Evolutionary conservation across 2,113 vertebrate species (phyloP), one percentile per base, ranked within the genome.

Genomic region (Picathartes gymnocephalus): DNA sequence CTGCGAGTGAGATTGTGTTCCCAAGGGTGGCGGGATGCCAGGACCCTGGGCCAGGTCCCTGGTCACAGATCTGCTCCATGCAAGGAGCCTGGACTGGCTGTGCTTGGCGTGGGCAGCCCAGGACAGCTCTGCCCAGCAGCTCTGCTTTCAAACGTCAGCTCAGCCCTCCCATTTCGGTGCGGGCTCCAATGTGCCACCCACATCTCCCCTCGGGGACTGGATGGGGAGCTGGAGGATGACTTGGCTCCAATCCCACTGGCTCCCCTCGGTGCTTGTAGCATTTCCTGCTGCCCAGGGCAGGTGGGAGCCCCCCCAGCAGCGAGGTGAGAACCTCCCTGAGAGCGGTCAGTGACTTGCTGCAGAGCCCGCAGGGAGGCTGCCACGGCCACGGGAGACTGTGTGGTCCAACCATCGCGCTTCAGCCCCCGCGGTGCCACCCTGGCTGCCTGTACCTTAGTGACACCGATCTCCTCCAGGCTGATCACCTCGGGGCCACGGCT

Each of bases 391-490:
- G 28, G 6, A 25, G 13, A 7, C 27, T 31, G 48, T 1, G 1
- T 3, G 47, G 14, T 22, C 15, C 65, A 15, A 7, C 19, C 39
- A 31, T 2, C 11, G 30, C 21, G 7, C 27, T n/a, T 8, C 64
- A 47, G 31, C 22, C 37, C 7, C 57, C 2, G 4, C 0, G 37
- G 44, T 23, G 71, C 61, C 44, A 23, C 10, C 28, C 39, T 4
- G 65, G 22, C 13, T 50, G 74, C 28, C 47, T 0, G 1, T 97
- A 99, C 98, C 98, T 98, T 98, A 33, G 98, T 98, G 70, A 99
- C 84, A 0, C 64, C 91, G 72, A 99, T 95, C 94, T 98, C 98
- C 97, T 99, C 98, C 74, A 99, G 95, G 24, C 98, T 86, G 81
- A 99, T 89, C 94, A 98, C 98, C 92, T 99, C 98, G 0, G 80